A percentile compares a stretch with the other conserved stretches of the same genome.
Conservation (phyloP, 1,140 invertebrate species). For the Rhopalosiphum padi region DNA sequence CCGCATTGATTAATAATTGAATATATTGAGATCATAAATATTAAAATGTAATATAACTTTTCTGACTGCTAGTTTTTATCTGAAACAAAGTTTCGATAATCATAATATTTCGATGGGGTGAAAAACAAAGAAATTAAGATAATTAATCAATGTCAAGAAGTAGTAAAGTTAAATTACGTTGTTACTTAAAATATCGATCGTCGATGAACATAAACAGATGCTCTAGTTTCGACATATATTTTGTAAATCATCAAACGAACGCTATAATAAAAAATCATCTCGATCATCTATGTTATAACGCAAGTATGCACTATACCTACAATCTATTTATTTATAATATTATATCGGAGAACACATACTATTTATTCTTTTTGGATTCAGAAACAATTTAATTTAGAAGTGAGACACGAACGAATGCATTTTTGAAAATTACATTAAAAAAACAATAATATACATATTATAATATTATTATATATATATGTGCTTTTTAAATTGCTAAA, state of each 20-base stretch:
- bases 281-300: neutral
- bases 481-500: neutral
- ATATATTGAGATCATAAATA: neutral
- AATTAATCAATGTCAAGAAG: conserved; percentile 1
- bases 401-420: neutral
- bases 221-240: neutral
- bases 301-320: neutral
- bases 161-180: neutral
- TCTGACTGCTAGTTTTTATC: neutral
- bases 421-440: neutral
- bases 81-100: neutral
- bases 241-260: neutral
- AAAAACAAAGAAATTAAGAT: neutral
- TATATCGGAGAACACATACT: neutral
- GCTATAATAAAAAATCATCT: neutral
- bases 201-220: neutral
- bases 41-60: neutral
- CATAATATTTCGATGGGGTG: neutral
- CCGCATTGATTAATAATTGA: neutral
- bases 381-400: neutral
- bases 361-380: neutral
- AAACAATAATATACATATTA: neutral
- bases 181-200: neutral
- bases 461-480: neutral
- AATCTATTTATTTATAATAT: no score